A percentile compares a stretch with the other conserved stretches of the same genome.
Conservation (phyloP, 2,888 invertebrate species). For the Aromia moschata region DNA sequence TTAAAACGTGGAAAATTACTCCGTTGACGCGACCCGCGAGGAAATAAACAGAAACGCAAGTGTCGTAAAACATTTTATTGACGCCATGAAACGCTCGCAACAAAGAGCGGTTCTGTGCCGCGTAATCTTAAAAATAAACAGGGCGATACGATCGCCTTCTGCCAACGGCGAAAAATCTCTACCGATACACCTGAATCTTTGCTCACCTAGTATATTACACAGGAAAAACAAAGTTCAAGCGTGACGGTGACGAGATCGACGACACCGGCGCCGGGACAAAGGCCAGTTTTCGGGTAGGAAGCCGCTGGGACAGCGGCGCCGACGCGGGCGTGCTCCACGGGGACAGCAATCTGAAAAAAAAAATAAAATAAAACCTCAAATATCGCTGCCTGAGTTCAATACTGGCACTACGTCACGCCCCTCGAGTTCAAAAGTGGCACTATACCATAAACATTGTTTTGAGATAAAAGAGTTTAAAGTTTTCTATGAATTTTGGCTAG, state of each 20-base stretch:
- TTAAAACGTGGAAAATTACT: neutral
- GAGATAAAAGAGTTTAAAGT: too few relatives aligned
- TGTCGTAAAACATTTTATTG: neutral
- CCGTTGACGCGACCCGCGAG: neutral
- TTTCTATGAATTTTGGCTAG: too few relatives aligned
- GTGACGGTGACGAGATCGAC: slow-evolving; percentile 50
- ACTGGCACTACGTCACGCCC: too few relatives aligned
- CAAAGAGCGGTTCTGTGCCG: neutral
- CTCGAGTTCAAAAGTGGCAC: too few relatives aligned
- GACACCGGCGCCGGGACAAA: neutral
- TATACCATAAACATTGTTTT: too few relatives aligned
- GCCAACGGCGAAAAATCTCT: slow-evolving; percentile 23
- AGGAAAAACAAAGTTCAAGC: slow-evolving; percentile 88
- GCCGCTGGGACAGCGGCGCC: neutral
- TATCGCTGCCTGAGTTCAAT: too few relatives aligned
- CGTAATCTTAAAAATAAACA: slow-evolving; percentile 1
- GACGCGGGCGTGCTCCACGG: neutral
- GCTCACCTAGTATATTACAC: slow-evolving; percentile 80
- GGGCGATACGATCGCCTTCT: neutral
- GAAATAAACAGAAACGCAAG: neutral
- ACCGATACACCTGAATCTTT: slow-evolving; percentile 90
- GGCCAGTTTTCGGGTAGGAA: too few relatives aligned
- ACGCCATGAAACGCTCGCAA: slow-evolving; percentile 1
- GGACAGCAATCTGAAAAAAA: neutral
- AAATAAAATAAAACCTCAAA: too few relatives aligned